Conservation (phyloP, 2,888 invertebrate genomes). For the Sminthurinus aureus region DNA sequence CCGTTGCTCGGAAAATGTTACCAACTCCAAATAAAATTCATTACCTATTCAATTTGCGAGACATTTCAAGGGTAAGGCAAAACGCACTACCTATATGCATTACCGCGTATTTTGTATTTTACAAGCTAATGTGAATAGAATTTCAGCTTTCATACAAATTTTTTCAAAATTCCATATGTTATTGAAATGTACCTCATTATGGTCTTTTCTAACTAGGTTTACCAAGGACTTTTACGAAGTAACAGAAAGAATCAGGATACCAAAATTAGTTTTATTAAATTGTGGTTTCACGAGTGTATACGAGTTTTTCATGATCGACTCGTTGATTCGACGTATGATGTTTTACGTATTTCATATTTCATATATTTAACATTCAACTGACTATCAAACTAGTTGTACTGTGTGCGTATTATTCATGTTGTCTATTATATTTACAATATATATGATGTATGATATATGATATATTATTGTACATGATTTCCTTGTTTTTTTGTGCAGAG, state of each 20-base stretch:
- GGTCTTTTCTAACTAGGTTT: slow-evolving; percentile 63
- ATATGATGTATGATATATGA: no score
- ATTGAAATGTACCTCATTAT: background rate
- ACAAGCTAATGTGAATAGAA: slow-evolving; percentile 68
- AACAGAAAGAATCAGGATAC: slow-evolving; percentile 80
- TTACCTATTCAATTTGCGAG: slow-evolving; percentile 94
- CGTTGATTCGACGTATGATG: slow-evolving; percentile 72
- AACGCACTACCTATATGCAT: no score
- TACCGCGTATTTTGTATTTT: no score
- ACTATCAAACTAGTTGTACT: background rate
- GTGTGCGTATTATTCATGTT: no score
- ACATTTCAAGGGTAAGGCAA: slow-evolving; percentile 76
- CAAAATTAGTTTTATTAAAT: slow-evolving; percentile 73
- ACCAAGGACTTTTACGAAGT: slow-evolving; percentile 80
- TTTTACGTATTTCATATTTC: background rate
- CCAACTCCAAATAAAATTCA: slow-evolving; percentile 97
- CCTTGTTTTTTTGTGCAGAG: slow-evolving; percentile 65
- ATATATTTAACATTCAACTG: background rate
- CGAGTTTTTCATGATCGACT: slow-evolving; percentile 85
- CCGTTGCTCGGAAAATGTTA: slow-evolving; percentile 85
- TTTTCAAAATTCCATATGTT: slow-evolving; percentile 22
- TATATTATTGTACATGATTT: background rate
- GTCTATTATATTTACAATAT: background rate
- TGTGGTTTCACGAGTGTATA: slow-evolving; percentile 88
- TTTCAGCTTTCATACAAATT: background rate